phyloP scores from a whole-genome alignment of 1,140 invertebrate species.

The Bombus fervidus region DNA sequence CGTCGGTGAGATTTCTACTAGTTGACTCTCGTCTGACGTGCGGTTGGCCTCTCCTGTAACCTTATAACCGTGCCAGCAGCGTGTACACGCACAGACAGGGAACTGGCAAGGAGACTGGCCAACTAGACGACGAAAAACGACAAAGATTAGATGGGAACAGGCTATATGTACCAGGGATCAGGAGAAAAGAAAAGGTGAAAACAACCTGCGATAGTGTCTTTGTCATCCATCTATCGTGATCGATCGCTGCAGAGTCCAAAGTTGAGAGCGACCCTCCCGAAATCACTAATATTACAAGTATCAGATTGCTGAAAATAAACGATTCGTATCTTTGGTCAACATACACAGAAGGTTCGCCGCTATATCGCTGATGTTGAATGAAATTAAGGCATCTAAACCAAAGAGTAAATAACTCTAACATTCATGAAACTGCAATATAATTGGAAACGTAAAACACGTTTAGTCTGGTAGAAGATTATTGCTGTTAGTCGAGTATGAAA shows the following conservation, averaged over 20 bases:
- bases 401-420: not conserved
- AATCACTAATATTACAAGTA: no score
- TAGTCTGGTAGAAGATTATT: not conserved
- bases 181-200: constrained; percentile 5
- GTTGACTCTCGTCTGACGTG: constrained; percentile 41
- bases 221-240: no score
- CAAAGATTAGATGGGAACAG: constrained; percentile 3
- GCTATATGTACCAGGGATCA: not conserved
- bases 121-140: not conserved
- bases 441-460: not conserved
- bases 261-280: no score
- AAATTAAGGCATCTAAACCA: no score
- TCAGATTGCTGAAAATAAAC: no score
- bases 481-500: not conserved
- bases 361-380: no score
- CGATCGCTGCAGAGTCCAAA: no score
- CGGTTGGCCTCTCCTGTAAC: constrained; percentile 42
- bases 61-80: constrained; percentile 32
- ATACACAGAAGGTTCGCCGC: no score
- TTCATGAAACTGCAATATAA: not conserved
- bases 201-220: not conserved
- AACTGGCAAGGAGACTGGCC: not conserved
- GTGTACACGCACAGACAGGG: not conserved
- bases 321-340: no score
- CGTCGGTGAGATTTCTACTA: constrained; percentile 44